Conservation (phyloP, 1,140 invertebrate genomes). For the Eueides isabella region DNA sequence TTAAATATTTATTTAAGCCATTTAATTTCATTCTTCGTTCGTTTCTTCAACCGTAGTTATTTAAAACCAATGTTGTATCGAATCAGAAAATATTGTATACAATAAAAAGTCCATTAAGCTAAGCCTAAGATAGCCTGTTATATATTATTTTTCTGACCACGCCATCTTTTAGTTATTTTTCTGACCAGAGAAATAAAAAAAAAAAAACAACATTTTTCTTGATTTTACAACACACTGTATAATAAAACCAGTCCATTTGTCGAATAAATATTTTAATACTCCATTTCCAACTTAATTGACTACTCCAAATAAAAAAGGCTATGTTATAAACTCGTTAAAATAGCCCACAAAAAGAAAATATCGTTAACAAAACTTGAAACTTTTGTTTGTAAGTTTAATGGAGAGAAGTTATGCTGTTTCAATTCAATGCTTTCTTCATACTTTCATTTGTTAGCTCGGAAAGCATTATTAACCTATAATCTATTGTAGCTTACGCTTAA, state of each 20-base stretch:
- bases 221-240: background rate
- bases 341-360: conserved; percentile 28
- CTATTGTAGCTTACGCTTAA: background rate
- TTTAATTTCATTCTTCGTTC: no score
- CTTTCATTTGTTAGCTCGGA: background rate
- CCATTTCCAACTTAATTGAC: conserved; percentile 25
- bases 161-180: no score
- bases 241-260: background rate
- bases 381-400: conserved; percentile 29
- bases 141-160: no score
- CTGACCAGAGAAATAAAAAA: no score
- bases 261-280: conserved; percentile 21
- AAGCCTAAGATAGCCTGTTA: no score
- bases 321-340: conserved; percentile 31
- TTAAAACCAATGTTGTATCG: no score
- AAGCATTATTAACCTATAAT: background rate
- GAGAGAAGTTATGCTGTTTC: conserved; percentile 21
- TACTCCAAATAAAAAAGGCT: conserved; percentile 25
- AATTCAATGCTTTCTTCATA: conserved; percentile 9
- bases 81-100: no score
- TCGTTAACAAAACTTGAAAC: conserved; percentile 32
- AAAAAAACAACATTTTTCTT: background rate
- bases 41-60: no score
- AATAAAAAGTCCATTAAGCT: no score
- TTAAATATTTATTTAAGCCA: no score